Percentiles rank a stretch among this genome's conserved stretches.
Conservation (phyloP, 2,113 vertebrate genomes). For the Porphyrio hochstetteri region DNA sequence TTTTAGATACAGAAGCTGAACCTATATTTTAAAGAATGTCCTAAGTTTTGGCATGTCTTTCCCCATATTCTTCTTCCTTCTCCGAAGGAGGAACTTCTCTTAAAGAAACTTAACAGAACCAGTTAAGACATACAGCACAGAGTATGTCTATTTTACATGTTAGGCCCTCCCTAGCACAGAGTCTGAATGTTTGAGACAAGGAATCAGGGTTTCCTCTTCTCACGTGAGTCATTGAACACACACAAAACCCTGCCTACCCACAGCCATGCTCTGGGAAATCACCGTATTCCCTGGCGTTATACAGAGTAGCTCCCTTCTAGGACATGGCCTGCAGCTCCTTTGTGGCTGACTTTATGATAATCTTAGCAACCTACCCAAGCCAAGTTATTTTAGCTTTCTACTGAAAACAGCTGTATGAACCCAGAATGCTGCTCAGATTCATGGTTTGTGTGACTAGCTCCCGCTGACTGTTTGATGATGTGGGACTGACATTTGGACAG, state of each 20-base stretch:
- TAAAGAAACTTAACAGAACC: not conserved
- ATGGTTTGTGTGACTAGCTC: not conserved
- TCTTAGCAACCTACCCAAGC: not conserved
- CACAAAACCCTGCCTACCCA: not conserved
- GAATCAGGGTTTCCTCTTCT: not conserved
- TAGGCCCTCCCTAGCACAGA: not conserved
- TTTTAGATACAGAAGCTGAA: not conserved
- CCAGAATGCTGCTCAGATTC: not conserved
- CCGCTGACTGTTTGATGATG: not conserved
- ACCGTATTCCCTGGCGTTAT: rapidly evolving
- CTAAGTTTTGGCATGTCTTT: not conserved
- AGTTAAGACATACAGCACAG: not conserved
- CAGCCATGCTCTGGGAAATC: not conserved
- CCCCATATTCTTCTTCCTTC: not conserved
- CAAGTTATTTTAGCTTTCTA: not conserved
- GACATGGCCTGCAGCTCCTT: not conserved
- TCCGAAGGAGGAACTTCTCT: not conserved
- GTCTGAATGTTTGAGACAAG: not conserved
- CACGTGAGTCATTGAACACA: not conserved
- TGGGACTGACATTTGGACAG: not conserved
- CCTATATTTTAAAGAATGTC: not conserved
- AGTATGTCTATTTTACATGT: not conserved
- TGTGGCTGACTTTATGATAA: not conserved
- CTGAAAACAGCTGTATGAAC: not conserved
- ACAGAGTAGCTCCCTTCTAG: not conserved